Evolutionary conservation across 2,888 invertebrate genomes (phyloP).

Genomic region (Portevinia maculata): DNA sequence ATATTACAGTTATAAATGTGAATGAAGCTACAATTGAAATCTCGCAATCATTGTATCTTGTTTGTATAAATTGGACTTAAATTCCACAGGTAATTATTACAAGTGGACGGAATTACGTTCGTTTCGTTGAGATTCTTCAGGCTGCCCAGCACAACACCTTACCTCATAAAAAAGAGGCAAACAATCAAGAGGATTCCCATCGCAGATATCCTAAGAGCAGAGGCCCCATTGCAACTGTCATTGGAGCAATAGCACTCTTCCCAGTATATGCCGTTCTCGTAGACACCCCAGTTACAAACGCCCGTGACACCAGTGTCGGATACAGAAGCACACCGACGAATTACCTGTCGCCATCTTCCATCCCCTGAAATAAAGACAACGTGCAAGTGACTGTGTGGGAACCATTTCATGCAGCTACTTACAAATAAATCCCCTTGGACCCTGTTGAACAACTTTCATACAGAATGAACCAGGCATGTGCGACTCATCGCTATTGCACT

Average conservation of each 20-base stretch:
- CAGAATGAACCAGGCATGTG: constrained; percentile 98
- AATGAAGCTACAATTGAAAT: constrained; percentile 28
- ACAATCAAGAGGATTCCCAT: constrained; percentile 20
- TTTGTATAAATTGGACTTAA: constrained; percentile 40
- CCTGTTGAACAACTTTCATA: constrained; percentile 96
- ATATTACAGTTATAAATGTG: constrained; percentile 18
- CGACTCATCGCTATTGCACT: constrained; percentile 97
- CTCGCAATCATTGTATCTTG: constrained; percentile 19
- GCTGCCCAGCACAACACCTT: background rate
- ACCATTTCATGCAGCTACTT: constrained; percentile 84
- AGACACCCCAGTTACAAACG: constrained; percentile 98
- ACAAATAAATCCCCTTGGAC: constrained; percentile 97
- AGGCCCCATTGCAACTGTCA: constrained; percentile 90
- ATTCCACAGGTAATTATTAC: constrained; percentile 9
- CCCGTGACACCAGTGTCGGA: constrained; percentile 96
- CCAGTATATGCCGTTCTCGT: constrained; percentile 97
- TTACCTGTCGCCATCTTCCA: constrained; percentile 96
- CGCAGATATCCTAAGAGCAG: constrained; percentile 63
- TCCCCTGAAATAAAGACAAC: constrained; percentile 87
- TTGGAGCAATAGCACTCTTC: constrained; percentile 97
- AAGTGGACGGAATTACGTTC: constrained; percentile 48
- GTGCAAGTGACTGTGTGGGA: background rate
- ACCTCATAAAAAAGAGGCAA: constrained; percentile 32
- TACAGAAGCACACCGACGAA: constrained; percentile 94
- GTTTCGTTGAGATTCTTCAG: constrained; percentile 19